These are phyloP conservation scores for Babyrousa celebensis DNA, from an alignment of 2,797 vertebrate species.

Conservation along the genomic window DNA sequence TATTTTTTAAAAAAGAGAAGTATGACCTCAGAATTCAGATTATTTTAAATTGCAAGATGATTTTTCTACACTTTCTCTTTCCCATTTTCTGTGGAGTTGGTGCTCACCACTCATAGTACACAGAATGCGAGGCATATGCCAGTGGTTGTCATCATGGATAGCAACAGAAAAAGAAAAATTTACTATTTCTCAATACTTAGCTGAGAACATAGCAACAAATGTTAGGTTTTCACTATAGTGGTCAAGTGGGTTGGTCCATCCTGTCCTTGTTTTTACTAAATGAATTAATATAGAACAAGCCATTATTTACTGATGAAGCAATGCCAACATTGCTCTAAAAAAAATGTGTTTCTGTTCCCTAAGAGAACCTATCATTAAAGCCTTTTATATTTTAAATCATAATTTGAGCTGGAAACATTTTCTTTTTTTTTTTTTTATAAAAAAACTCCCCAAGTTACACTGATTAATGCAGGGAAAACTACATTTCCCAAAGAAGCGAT, in stretches of 20 bases:
- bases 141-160: neutral
- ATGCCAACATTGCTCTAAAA: conserved; percentile 14
- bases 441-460: neutral
- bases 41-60: conserved; percentile 8
- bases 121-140: neutral
- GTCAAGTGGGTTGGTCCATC: neutral
- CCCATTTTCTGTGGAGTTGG: neutral
- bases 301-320: conserved; percentile 9
- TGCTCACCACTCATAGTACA: neutral
- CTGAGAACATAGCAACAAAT: conserved; percentile 1
- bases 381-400: conserved; percentile 58
- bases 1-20: neutral
- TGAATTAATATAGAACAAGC: conserved; percentile 52
- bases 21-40: neutral
- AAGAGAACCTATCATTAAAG: conserved; percentile 56
- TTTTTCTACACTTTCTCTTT: neutral
- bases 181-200: neutral
- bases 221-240: neutral
- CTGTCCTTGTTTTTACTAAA: conserved; percentile 24
- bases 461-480: conserved; percentile 44
- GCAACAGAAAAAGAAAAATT: neutral
- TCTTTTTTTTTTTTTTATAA: conserved; percentile 49
- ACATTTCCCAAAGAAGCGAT: conserved; percentile 21
- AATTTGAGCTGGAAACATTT: conserved; percentile 69
- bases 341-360: conserved; percentile 52